Percentiles rank a stretch among this genome's conserved stretches.
These are phyloP conservation scores for Glareola pratincola DNA, from an alignment of 2,113 vertebrate species.

Conservation along the genomic window DNA sequence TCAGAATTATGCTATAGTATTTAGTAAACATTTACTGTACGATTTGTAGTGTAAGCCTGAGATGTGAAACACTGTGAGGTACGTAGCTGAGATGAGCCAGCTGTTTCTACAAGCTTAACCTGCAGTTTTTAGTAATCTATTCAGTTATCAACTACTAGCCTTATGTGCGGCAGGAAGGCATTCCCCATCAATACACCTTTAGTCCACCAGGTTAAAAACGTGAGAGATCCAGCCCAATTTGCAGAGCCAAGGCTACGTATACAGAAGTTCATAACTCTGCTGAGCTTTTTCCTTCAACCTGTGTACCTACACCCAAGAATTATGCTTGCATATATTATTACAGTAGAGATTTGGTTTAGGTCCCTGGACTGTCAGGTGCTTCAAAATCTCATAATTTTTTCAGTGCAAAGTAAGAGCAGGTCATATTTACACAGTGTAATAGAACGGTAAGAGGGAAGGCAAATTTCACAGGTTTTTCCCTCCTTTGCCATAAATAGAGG, in stretches of 20 bases:
- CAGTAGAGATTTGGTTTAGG: background rate
- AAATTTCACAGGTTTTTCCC: background rate
- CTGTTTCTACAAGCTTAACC: background rate
- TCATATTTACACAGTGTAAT: background rate
- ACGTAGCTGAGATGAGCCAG: background rate
- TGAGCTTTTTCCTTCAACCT: background rate
- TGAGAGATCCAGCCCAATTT: background rate
- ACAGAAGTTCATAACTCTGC: background rate
- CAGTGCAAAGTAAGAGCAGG: background rate
- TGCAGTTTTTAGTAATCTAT: background rate
- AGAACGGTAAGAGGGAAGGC: background rate
- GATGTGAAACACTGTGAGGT: background rate
- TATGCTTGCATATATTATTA: background rate
- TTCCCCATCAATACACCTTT: background rate
- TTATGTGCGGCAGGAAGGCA: background rate
- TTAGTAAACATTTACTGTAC: background rate
- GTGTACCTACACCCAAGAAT: background rate
- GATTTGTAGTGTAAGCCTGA: background rate
- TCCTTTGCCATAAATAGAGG: background rate
- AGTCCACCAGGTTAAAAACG: background rate
- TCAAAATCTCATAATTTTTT: background rate
- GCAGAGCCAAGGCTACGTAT: background rate
- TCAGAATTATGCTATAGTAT: background rate
- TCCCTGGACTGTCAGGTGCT: background rate
- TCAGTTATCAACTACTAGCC: background rate